Conservation (phyloP, 2,888 invertebrate species). For the Mimachlamys varia region DNA sequence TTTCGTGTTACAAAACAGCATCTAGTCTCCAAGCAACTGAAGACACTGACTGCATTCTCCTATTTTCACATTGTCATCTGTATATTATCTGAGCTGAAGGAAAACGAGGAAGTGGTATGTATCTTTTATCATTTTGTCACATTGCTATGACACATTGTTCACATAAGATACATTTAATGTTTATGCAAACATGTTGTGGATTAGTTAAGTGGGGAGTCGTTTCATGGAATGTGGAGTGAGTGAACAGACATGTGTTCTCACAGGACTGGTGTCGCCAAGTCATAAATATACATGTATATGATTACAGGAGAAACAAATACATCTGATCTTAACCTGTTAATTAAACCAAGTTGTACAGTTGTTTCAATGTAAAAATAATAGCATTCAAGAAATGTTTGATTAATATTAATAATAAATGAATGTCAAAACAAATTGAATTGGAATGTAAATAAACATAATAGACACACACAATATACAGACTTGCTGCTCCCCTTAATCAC, state of each 20-base stretch:
- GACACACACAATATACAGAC: no score
- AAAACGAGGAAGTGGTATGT: slow-evolving; percentile 4
- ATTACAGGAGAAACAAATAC: no score
- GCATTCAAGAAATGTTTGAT: no score
- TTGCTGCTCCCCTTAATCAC: no score
- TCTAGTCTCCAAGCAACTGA: slow-evolving; percentile 65
- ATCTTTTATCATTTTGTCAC: neutral
- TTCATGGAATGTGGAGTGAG: neutral
- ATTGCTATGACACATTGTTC: neutral
- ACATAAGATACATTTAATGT: neutral
- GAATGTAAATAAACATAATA: no score
- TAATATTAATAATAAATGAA: no score
- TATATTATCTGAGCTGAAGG: neutral
- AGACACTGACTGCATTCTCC: slow-evolving; percentile 31
- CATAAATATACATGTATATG: no score
- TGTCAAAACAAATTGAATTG: no score
- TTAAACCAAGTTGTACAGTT: no score
- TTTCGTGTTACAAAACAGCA: slow-evolving; percentile 55
- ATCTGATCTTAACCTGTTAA: no score
- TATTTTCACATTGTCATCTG: slow-evolving; percentile 33
- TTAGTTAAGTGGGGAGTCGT: neutral
- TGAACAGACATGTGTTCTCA: neutral
- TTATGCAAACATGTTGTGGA: neutral
- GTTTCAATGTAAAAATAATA: no score
- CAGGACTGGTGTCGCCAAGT: no score